Evolutionary conservation across 2,888 invertebrate genomes (phyloP), one percentile per base, ranked within the genome.

Genomic region (Panzeria rudis): DNA sequence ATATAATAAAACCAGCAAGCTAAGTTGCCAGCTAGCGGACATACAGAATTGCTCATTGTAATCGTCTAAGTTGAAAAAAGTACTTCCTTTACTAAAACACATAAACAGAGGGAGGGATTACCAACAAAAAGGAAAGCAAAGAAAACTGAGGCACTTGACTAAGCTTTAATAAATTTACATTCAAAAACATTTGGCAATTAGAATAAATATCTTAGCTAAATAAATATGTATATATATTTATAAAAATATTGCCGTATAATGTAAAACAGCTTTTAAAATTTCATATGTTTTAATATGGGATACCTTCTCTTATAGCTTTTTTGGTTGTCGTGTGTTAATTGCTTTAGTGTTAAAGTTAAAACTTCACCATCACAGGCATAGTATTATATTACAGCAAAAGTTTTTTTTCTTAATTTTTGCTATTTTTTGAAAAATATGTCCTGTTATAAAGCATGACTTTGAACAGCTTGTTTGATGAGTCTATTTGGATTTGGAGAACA

Each of bases 1-100:
- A 71, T 59, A 80, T 86, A 86, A 86, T 86, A 86, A 86, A 85
- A 66, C 66, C 61, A 52, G 64, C 52, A 54, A 29, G 50, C 15
- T 7, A 59, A 41, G 32, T 25, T 23, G 11, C 13, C 35, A 81
- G 66, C 59, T 59, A 56, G 72, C 59, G 52, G 61, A 29, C 13
- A 29, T 20, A 47, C 2, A 11, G 5, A 56, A 29, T 41, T 41
- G 6, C 11, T 25, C 13, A 3, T 59, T 25, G 5, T 3, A 32
- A 29, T 29, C 2, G 9, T 9, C 2, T 52, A 1, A 13, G 38
- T 41, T 11, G 9, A 50, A n/a, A 29, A 35, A 47, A 75, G 38
- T 44, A 35, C 35, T 35, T 35, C 6, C 8, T 35, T 35, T 35
- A n/a, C 17, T 20, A 23, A 35, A 35, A 61, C 20, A 1, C 15